Base-by-base conservation (phyloP, 2,113 vertebrate genomes). In the Nesoenas mayeri region DNA sequence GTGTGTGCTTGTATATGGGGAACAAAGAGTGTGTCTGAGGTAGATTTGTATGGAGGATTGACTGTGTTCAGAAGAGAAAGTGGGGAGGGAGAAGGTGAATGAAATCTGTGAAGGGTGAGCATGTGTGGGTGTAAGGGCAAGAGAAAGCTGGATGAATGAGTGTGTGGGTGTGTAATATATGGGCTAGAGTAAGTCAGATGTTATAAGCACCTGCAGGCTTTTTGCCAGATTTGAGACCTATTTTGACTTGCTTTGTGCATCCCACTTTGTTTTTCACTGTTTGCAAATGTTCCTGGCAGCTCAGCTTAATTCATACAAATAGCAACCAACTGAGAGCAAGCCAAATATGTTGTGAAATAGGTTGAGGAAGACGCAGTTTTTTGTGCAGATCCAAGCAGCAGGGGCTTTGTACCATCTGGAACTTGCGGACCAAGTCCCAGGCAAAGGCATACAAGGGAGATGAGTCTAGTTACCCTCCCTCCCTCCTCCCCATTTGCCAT, bases 401-500 rank as follows among this genome's bases (percentile, higher is more conserved):
- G 93, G 96, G 82, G 86, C 85, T 96, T 89, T 91, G 72, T 86
- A 96, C 96, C 97, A 97, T 97, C 94, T 97, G 96, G 95, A 96
- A 94, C 79, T 90, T 81, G 58, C 4, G 36, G 91, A 95, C 70
- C 60, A 72, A 66, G 71, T 95, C 67, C 91, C 93, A 96, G 67
- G 91, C 56, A 93, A 92, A 95, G 82, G 40, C 48, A 75, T 95
- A 79, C 47, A 66, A 92, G 40, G 70, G 77, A 94, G 92, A 96
- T 82, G 58, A 81, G 73, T 96, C 80, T 85, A 94, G 89, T 60
- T 95, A 69, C 64, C 18, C 44, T 18, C 44, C 44, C 18, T 44
- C 16, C 17, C 79, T 92, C 54, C 65, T 40, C 28, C 61, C 12
- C 73, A 92, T 71, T 96, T 95, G 89, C 95, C 57, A 93, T 72